A percentile compares a stretch with the other conserved stretches of the same genome.
These are phyloP conservation scores for Ctenomys sociabilis DNA, from an alignment of 2,113 vertebrate species.

Conservation along the genomic window DNA sequence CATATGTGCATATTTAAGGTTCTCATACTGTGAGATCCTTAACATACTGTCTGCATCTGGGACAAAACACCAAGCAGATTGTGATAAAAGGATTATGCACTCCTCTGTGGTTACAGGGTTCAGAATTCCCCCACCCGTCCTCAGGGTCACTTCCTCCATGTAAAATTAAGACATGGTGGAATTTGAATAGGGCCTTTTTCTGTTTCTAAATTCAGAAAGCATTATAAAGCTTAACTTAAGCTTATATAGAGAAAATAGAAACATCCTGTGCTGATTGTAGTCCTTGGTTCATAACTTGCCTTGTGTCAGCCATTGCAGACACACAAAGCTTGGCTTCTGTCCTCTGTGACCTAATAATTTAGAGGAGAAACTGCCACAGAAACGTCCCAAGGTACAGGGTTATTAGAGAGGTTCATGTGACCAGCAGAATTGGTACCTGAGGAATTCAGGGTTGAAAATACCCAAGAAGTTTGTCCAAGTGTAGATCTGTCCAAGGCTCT, in stretches of 20 bases:
- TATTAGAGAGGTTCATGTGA: not conserved
- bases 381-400: not conserved
- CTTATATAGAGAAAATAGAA: not conserved
- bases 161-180: not conserved
- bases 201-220: constrained; percentile 28
- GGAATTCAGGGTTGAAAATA: not conserved
- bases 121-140: not conserved
- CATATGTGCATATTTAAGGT: not conserved
- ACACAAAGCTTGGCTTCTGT: not conserved
- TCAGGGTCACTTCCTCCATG: not conserved
- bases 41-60: not conserved
- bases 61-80: not conserved
- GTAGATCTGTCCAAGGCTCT: not conserved
- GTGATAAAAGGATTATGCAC: not conserved
- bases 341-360: not conserved
- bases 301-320: not conserved
- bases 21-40: not conserved
- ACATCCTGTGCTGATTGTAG: not conserved
- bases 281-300: not conserved
- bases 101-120: not conserved
- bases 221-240: not conserved
- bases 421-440: not conserved
- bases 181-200: not conserved
- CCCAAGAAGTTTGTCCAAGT: not conserved
- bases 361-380: not conserved